Conservation (phyloP, 2,113 vertebrate species). For the Python bivittatus region DNA sequence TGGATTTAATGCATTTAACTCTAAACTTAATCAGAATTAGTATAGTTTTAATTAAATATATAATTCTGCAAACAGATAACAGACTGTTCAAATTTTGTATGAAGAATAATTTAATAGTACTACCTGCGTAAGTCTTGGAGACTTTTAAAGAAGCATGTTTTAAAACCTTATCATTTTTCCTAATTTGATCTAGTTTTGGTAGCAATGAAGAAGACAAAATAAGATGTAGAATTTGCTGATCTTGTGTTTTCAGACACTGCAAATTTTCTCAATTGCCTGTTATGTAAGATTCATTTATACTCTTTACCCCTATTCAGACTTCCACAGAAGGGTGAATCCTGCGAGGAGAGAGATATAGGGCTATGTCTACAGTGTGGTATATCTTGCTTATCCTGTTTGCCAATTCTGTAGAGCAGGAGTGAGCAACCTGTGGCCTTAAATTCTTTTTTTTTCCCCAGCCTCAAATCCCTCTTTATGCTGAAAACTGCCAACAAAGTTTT, state of each 20-base stretch:
- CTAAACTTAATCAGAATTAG: background rate
- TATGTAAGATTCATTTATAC: background rate
- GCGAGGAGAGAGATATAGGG: background rate
- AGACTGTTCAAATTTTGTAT: background rate
- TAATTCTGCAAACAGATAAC: background rate
- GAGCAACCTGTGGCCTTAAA: background rate
- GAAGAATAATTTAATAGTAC: background rate
- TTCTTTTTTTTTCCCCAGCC: background rate
- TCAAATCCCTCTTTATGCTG: background rate
- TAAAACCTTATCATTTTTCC: background rate
- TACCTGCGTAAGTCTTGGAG: background rate
- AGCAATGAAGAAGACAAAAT: background rate
- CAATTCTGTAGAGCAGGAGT: background rate
- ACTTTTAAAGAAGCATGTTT: background rate
- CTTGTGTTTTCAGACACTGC: background rate
- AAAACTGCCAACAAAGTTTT: background rate
- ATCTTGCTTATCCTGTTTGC: background rate
- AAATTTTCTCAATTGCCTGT: background rate
- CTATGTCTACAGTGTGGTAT: background rate
- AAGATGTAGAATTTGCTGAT: background rate
- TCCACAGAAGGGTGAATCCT: background rate
- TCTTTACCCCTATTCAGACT: background rate
- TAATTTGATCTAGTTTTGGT: background rate
- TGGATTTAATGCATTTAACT: background rate
- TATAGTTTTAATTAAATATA: background rate